These are phyloP conservation scores for Trogon melanurus DNA, from an alignment of 2,113 vertebrate species.

Conservation along the genomic window DNA sequence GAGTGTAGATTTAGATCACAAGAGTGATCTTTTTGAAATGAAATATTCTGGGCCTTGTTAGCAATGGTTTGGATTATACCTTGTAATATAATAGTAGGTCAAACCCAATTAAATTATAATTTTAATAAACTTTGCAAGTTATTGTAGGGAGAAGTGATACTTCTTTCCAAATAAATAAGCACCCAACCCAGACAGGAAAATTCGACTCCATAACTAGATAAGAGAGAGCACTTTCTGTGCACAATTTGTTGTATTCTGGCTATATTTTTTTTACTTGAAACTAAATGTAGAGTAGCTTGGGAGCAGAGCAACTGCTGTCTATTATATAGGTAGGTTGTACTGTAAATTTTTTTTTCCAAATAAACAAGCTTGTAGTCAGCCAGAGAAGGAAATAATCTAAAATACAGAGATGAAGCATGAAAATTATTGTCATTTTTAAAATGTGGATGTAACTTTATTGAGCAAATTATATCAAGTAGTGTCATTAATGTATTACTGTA, in stretches of 20 bases:
- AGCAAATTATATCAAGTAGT: not conserved
- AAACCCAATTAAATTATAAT: not conserved
- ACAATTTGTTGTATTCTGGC: not conserved
- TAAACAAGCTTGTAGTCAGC: not conserved
- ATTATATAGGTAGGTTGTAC: not conserved
- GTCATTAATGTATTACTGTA: not conserved
- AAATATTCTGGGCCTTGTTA: not conserved
- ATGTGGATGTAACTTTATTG: not conserved
- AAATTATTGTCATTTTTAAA: not conserved
- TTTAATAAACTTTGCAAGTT: not conserved
- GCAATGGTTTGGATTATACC: not conserved
- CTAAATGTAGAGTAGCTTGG: not conserved
- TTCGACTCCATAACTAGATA: not conserved
- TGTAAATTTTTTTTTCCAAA: not conserved
- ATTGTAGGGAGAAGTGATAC: not conserved
- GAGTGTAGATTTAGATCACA: no score
- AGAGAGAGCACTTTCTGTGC: not conserved
- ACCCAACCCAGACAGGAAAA: not conserved
- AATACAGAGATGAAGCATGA: not conserved
- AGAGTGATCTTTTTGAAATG: not conserved
- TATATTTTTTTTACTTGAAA: not conserved
- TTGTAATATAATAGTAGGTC: not conserved
- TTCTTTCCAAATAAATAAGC: not conserved
- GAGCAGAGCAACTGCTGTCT: not conserved
- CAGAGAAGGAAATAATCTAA: not conserved